phyloP scores from a whole-genome alignment of 2,113 vertebrate species.

The Galeopterus variegatus region DNA sequence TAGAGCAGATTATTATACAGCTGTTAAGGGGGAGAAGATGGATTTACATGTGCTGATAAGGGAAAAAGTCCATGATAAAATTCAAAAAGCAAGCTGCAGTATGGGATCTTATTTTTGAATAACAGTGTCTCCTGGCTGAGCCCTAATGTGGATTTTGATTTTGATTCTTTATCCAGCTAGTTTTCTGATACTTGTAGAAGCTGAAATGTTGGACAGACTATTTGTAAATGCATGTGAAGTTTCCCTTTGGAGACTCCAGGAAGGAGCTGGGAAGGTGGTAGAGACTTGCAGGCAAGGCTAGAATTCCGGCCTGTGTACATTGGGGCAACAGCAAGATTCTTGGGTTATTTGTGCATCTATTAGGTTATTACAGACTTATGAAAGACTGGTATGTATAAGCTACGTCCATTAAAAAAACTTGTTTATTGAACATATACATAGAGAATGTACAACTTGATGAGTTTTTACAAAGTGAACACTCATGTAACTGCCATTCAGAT shows the following conservation, averaged over 20 bases:
- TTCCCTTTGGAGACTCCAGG: background rate
- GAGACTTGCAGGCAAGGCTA: background rate
- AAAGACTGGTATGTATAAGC: background rate
- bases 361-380: background rate
- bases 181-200: background rate
- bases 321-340: background rate
- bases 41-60: background rate
- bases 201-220: background rate
- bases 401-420: background rate
- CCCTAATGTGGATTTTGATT: background rate
- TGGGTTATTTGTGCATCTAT: background rate
- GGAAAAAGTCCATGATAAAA: background rate
- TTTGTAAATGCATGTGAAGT: background rate
- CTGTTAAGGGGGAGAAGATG: background rate
- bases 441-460: background rate
- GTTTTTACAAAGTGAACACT: background rate
- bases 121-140: background rate
- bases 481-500: background rate
- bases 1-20: background rate
- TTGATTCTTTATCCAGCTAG: background rate
- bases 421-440: background rate
- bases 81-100: background rate
- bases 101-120: background rate
- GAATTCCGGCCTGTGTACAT: too few relatives aligned
- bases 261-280: background rate